Evolutionary conservation across 2,113 vertebrate species (phyloP).

Genomic region (Papio anubis): DNA sequence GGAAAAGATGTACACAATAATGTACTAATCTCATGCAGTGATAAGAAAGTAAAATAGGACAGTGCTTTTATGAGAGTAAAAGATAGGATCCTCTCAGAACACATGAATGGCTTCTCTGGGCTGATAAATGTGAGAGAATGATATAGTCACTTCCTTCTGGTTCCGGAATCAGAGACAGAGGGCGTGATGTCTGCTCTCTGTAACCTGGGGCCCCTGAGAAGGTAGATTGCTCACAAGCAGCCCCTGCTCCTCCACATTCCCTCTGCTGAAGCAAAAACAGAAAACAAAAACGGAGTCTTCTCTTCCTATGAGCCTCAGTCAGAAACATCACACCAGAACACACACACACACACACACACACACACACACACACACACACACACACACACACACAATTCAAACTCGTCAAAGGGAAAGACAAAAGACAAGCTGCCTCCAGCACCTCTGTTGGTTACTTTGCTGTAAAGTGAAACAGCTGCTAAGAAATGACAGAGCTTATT

Average conservation of each 20-base stretch:
- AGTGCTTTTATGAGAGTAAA: neutral
- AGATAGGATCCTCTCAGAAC: neutral
- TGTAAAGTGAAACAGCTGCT: conserved; percentile 56
- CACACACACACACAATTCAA: neutral
- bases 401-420: neutral
- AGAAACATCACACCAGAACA: neutral
- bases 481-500: conserved; percentile 61
- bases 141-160: neutral
- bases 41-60: neutral
- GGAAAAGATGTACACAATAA: neutral
- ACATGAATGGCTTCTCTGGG: neutral
- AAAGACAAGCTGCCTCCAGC: neutral
- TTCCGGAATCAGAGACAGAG: neutral
- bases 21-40: neutral
- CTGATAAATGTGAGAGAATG: neutral
- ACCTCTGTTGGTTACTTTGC: conserved; percentile 5
- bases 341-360: too few relatives aligned
- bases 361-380: too few relatives aligned
- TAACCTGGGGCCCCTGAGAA: neutral
- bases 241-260: too few relatives aligned
- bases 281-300: too few relatives aligned
- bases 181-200: fast-evolving
- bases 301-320: neutral
- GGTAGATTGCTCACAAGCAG: neutral
- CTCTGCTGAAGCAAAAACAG: neutral